Evolutionary conservation across 2,113 vertebrate genomes (phyloP), one percentile per base, ranked within the genome.

Genomic region (Carassius gibelio): DNA sequence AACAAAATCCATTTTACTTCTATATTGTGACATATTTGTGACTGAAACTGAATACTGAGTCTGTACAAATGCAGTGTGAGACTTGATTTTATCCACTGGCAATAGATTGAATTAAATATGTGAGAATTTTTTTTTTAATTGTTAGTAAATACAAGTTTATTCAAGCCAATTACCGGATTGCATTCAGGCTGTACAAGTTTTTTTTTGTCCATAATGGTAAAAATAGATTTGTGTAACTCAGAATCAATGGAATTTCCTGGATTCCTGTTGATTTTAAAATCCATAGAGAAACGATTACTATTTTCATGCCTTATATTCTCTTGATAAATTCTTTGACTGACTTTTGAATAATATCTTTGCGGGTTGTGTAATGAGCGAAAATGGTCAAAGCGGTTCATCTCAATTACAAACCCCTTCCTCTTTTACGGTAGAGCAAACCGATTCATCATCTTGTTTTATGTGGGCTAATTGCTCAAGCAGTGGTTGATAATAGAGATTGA

Each of bases 241-340:
- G 52, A 19, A 45, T 26, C 38, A 23, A n/a, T 57, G 14, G 11
- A 19, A 26, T 21, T 55, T 55, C 26, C 1, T 36, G n/a, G 34
- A 52, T 77, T 69, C 45, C 8, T 45, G 42, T 42, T 42, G 42
- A 7, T 42, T 42, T 42, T 42, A 42, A 42, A 8, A 42, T 42
- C 42, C 42, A 42, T 42, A 42, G 91, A 94, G 92, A 92, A 92
- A 89, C 86, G 84, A 82, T 91, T 89, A 42, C 36, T 3, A 38
- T 38, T 74, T 86, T 62, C n/a, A 82, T 55, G 69, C 23, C 72
- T 68, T 52, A 55, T n/a, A 69, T 82, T 77, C 74, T 50, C 45
- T 83, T 83, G 69, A 82, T 86, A 64, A 84, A 75, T 78, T 72
- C 34, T 79, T 26, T 30, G 17, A 75, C 57, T 76, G 86, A 76